Conservation (phyloP, 2,113 vertebrate genomes). For the Sigmodon hispidus region DNA sequence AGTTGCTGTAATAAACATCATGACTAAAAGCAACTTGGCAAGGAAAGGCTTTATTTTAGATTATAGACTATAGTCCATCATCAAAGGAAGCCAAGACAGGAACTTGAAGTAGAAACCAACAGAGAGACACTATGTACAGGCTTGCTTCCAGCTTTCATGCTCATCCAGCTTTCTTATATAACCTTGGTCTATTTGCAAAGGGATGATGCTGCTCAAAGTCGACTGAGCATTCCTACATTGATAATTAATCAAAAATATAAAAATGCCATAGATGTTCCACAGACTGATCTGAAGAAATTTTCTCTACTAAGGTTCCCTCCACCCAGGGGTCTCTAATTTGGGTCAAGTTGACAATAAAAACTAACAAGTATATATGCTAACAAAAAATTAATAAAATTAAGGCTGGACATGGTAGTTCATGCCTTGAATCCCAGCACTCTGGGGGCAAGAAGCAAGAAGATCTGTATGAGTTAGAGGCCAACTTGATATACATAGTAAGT, state of each 20-base stretch:
- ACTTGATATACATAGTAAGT: background rate
- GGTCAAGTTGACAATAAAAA: background rate
- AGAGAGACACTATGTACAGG: background rate
- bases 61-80: background rate
- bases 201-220: background rate
- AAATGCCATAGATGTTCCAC: background rate
- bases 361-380: background rate
- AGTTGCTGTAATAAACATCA: background rate
- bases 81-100: background rate
- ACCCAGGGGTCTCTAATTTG: background rate
- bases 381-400: background rate
- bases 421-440: background rate
- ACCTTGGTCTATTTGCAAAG: background rate
- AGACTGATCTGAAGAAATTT: background rate
- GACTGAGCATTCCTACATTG: background rate
- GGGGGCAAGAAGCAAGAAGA: background rate
- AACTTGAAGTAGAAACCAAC: background rate
- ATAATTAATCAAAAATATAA: background rate
- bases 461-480: background rate
- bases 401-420: background rate
- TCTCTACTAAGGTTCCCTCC: background rate
- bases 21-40: background rate
- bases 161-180: background rate
- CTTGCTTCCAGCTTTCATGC: background rate
- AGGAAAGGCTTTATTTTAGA: background rate